These are phyloP conservation scores for Cylloceria caligata DNA, from an alignment of 2,888 invertebrate genomes.

Conservation along the genomic window DNA sequence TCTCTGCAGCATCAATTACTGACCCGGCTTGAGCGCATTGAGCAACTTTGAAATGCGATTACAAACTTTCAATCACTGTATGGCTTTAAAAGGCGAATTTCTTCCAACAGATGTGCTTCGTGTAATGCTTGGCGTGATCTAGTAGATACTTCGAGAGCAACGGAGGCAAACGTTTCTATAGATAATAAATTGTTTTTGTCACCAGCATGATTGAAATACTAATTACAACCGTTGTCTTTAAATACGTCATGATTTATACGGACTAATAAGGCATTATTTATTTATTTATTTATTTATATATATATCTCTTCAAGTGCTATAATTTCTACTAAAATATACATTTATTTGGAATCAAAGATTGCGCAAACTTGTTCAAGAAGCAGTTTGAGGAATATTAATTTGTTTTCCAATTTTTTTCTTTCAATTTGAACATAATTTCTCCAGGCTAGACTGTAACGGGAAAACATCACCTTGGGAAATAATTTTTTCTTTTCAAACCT, in stretches of 20 bases:
- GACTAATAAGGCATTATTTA: not conserved
- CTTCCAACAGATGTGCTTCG: conserved; percentile 43
- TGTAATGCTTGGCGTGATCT: not conserved
- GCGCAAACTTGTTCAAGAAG: not conserved
- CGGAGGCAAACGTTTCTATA: not conserved
- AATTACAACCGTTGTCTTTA: not conserved
- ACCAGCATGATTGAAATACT: not conserved
- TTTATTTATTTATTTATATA: not conserved
- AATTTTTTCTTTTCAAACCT: not conserved
- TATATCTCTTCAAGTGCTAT: not conserved
- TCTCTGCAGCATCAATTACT: conserved; percentile 24
- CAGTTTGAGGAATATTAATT: not conserved
- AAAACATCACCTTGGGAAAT: not conserved
- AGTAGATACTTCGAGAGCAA: not conserved
- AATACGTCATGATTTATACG: not conserved
- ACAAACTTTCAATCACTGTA: conserved; percentile 60
- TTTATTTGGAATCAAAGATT: too few relatives aligned
- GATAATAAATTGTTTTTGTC: not conserved
- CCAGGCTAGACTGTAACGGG: not conserved
- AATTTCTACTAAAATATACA: not conserved
- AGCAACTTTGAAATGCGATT: conserved; percentile 65
- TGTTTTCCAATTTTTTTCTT: too few relatives aligned
- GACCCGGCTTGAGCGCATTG: conserved; percentile 28
- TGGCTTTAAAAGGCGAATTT: conserved; percentile 49
- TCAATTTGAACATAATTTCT: not conserved